Percentiles rank a stretch among this genome's conserved stretches.
Evolutionary conservation across 2,888 invertebrate species (phyloP).

Genomic region (Crocallis elinguaria): DNA sequence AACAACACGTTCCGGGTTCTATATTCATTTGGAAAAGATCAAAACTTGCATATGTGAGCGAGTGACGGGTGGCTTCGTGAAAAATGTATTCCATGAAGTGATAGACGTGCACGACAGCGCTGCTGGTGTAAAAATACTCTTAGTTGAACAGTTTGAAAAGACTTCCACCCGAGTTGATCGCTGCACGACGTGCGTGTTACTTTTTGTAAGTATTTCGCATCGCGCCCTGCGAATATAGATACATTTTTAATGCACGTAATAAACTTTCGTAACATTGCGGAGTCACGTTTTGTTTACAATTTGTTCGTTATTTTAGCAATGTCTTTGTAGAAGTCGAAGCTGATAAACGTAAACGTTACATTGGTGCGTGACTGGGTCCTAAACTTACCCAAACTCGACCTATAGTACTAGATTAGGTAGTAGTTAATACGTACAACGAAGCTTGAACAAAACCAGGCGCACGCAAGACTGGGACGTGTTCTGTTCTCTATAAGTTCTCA

Average conservation of each 20-base stretch:
- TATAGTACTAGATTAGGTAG: conserved; percentile 1
- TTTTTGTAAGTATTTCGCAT: conserved; percentile 42
- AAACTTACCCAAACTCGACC: conserved; percentile 23
- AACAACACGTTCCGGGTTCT: conserved; percentile 33
- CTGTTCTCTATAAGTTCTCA: conserved; percentile 36
- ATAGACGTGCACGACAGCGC: conserved; percentile 38
- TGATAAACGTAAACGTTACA: conserved; percentile 56
- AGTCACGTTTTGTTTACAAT: conserved; percentile 58
- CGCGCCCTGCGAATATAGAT: conserved; percentile 42
- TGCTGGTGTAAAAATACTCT: conserved; percentile 49
- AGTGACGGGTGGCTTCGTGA: conserved; percentile 60
- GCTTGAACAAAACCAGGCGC: conserved; percentile 31
- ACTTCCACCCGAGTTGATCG: conserved; percentile 54
- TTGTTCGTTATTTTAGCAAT: conserved; percentile 52
- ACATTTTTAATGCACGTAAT: conserved; percentile 42
- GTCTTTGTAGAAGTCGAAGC: conserved; percentile 37
- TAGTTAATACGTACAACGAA: conserved; percentile 7
- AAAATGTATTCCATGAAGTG: conserved; percentile 62
- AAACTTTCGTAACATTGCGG: conserved; percentile 31
- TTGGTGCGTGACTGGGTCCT: conserved; percentile 62
- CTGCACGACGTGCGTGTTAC: conserved; percentile 45
- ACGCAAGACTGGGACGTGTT: conserved; percentile 48
- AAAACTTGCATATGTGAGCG: conserved; percentile 50
- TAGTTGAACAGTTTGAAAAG: conserved; percentile 62
- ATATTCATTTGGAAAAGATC: conserved; percentile 45